A percentile compares a stretch with the other conserved stretches of the same genome.
Evolutionary conservation across 2,888 invertebrate genomes (phyloP).

Genomic region (Dynastes grantii): DNA sequence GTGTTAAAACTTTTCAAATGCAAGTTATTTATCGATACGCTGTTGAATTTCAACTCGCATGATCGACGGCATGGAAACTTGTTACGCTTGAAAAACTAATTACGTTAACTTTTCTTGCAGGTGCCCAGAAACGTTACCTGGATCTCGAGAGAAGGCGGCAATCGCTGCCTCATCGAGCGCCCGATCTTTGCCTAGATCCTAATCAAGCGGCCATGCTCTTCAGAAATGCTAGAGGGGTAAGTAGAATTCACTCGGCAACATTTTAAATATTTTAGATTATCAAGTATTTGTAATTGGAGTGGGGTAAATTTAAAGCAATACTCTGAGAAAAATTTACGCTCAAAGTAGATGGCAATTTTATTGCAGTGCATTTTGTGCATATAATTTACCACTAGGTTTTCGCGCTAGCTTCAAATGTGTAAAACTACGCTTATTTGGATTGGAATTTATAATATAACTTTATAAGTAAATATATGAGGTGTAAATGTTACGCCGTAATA

Average conservation of each 20-base stretch:
- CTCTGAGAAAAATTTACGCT: no score
- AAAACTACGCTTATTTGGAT: no score
- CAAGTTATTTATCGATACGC: neutral
- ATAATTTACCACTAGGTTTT: no score
- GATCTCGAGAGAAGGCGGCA: constrained; percentile 86
- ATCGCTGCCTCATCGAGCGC: constrained; percentile 84
- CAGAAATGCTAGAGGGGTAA: constrained; percentile 93
- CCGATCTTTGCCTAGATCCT: constrained; percentile 88
- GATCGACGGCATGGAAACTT: neutral
- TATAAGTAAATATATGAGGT: no score
- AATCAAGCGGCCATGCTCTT: constrained; percentile 93
- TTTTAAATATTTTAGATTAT: neutral
- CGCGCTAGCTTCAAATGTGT: no score
- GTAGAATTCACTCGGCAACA: constrained; percentile 65
- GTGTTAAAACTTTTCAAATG: neutral
- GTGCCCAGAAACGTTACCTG: constrained; percentile 83
- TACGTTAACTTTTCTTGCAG: constrained; percentile 70
- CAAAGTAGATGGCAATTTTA: no score
- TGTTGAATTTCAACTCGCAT: neutral
- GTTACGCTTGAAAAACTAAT: neutral
- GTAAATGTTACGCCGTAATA: no score
- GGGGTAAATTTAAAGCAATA: no score
- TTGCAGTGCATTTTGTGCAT: no score
- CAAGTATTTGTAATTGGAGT: no score
- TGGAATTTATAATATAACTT: no score